phyloP scores from a whole-genome alignment of 2,113 vertebrate species.

The Nibea albiflora region DNA sequence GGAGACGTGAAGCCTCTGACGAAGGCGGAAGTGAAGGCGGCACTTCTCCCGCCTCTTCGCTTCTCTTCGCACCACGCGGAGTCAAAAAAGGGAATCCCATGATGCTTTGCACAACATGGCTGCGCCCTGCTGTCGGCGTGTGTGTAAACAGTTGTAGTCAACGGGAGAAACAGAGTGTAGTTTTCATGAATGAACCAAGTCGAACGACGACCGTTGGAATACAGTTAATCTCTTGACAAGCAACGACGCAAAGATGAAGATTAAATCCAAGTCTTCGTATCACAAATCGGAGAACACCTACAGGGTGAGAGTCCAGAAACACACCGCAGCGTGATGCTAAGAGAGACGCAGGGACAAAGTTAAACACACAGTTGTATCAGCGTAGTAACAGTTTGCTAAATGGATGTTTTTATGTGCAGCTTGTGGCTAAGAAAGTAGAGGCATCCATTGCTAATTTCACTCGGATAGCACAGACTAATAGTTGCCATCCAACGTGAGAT shows the following conservation, averaged over 20 bases:
- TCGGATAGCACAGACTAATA: not conserved
- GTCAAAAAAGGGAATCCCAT: constrained; percentile 47
- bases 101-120: constrained; percentile 73
- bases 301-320: constrained; percentile 85
- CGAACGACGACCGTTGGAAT: not conserved
- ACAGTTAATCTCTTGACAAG: not conserved
- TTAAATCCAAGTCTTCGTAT: constrained; percentile 87
- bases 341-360: rapidly evolving
- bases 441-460: not conserved
- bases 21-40: constrained; percentile 49
- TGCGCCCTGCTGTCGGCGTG: constrained; percentile 69
- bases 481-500: not conserved
- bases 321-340: constrained; percentile 14
- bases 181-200: constrained; percentile 29
- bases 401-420: not conserved
- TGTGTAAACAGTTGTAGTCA: constrained; percentile 68
- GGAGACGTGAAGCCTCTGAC: not conserved
- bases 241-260: constrained; percentile 74
- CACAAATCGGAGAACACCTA: constrained; percentile 94
- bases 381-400: not conserved
- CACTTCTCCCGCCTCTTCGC: not conserved
- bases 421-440: not conserved
- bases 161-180: not conserved
- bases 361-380: not conserved
- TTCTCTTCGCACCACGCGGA: constrained; percentile 64